Conservation (phyloP, 2,888 invertebrate genomes). For the Napeogenes inachia region DNA sequence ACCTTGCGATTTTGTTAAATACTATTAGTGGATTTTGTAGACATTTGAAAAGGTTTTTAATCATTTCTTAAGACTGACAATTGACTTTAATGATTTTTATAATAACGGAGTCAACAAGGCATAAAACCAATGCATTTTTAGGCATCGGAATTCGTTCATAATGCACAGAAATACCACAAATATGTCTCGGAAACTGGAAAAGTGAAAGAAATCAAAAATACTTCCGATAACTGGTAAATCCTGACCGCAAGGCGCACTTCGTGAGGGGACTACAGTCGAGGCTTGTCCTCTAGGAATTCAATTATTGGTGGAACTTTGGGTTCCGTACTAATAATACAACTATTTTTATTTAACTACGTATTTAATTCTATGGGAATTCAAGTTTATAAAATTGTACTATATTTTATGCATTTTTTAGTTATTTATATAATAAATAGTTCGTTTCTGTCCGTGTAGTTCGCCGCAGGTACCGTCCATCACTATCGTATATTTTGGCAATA, state of each 20-base stretch:
- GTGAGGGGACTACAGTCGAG: conserved; percentile 41
- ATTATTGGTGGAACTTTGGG: conserved; percentile 50
- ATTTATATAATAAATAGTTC: no score
- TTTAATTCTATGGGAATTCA: no score
- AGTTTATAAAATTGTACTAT: no score
- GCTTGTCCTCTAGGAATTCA: conserved; percentile 50
- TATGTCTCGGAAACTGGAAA: conserved; percentile 38
- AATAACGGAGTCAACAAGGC: not conserved
- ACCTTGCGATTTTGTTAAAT: no score
- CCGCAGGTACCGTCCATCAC: no score
- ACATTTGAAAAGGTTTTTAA: no score
- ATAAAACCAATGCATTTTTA: conserved; percentile 7
- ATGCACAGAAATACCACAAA: conserved; percentile 17
- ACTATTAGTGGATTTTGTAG: no score
- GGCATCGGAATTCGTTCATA: conserved; percentile 13
- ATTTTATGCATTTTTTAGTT: no score
- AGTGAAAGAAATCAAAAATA: conserved; percentile 62
- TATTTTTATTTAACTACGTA: not conserved
- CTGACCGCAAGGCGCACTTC: conserved; percentile 54
- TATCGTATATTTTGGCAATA: not conserved
- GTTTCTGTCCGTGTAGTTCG: no score
- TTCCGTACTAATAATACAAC: not conserved
- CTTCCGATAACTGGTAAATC: conserved; percentile 64
- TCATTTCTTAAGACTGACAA: no score
- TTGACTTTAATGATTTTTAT: no score